phyloP scores from a whole-genome alignment of 2,888 invertebrate species.

The Synanthedon andrenaeformis region DNA sequence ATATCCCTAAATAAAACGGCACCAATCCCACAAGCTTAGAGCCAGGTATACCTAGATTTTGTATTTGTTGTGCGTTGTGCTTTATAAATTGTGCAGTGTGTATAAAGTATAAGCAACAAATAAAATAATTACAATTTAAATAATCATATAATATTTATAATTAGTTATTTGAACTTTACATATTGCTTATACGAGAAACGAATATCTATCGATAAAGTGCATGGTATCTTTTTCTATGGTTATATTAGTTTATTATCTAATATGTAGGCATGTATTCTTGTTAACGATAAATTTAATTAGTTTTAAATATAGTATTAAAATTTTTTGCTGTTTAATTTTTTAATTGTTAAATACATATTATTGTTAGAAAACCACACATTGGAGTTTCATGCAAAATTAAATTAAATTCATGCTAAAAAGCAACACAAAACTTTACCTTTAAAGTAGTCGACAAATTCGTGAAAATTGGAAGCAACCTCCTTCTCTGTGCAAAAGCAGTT shows the following conservation, averaged over 20 bases:
- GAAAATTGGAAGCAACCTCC: constrained; percentile 55
- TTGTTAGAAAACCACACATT: neutral
- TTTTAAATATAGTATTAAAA: neutral
- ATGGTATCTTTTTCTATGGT: constrained; percentile 45
- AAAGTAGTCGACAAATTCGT: constrained; percentile 45
- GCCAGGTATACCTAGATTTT: constrained; percentile 4
- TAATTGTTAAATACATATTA: neutral
- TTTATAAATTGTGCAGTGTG: constrained; percentile 2
- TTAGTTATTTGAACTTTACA: neutral
- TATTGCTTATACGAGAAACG: neutral
- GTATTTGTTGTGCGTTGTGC: constrained; percentile 2
- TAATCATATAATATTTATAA: neutral
- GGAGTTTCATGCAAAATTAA: constrained; percentile 16
- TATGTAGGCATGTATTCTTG: neutral
- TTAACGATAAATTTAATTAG: neutral
- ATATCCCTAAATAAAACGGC: constrained; percentile 3
- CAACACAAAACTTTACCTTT: constrained; percentile 65
- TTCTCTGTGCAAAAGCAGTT: constrained; percentile 61
- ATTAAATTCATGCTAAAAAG: constrained; percentile 55
- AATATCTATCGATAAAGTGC: constrained; percentile 23
- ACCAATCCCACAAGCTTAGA: constrained; percentile 19
- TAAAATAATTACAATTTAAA: neutral
- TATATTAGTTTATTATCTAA: neutral
- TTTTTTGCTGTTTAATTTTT: neutral
- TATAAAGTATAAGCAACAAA: constrained; percentile 2